Base-by-base conservation (phyloP, 1,140 invertebrate species). In the Camponotus vicinus region DNA sequence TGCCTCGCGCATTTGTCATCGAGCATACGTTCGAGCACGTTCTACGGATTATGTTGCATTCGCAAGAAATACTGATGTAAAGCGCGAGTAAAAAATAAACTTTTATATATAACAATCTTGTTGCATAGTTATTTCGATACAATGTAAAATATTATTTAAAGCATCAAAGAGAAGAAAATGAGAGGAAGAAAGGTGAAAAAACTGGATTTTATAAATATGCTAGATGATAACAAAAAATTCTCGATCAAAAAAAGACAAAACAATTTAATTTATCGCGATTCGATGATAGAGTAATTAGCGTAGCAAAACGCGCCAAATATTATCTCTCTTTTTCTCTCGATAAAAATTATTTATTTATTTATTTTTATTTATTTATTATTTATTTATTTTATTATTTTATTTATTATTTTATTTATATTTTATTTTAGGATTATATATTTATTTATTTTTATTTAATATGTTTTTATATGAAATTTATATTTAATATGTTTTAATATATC, bases 141-240 rank as follows among this genome's bases (percentile, higher is more conserved):
- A n/a, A 18, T 18, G 6, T 83, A 61, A 71, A 34, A 21, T 34
- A 34, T 75, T 75, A 83, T 75, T 71, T 70, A 69, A 79, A 32
- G 9, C 37, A 7, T 27, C 11, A 18, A 45, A 42, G 61, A 75
- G 3, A 40, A 52, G 49, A 52, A 52, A 52, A 52, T 18, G 13
- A 49, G 45, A 49, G 13, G 4, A 49, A 15, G 13, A 49, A 15
- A 49, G 3, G 32, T 59, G 45, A 75, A 61, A 34, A 59, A 57
- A 9, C 11, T 42, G 3, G 13, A 80, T 42, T 42, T 75, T 83
- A 61, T 61, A 75, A 70, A 45, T 49, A 64, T 6, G 42, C 11
- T 18, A 3, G 34, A 57, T 27, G 4, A 55, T 7, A 75, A 57
- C 11, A 45, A 63, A 37, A 78, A 77, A 49, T 18, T 76, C 27